A percentile compares a stretch with the other conserved stretches of the same genome.
Evolutionary conservation across 2,113 vertebrate genomes (phyloP).

Genomic region (Lamprologus tigripictilis): DNA sequence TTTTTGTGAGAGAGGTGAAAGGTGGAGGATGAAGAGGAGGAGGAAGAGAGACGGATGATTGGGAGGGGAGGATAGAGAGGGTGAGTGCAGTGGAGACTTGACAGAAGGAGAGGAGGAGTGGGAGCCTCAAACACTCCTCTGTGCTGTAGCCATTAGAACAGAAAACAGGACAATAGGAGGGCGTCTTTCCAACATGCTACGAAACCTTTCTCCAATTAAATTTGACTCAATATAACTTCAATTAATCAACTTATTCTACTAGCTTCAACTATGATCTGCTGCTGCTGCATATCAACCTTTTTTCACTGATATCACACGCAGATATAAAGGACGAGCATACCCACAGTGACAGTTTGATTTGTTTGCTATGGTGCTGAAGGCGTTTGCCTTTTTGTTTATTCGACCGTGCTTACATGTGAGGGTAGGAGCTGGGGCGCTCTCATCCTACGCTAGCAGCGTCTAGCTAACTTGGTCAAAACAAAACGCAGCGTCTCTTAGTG

Average conservation of each 20-base stretch:
- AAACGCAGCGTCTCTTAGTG: neutral
- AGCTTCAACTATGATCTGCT: neutral
- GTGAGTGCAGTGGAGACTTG: conserved; percentile 36
- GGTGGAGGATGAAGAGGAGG: conserved; percentile 25
- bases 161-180: conserved; percentile 10
- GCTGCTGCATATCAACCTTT: neutral
- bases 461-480: neutral
- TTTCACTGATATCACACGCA: rapidly evolving
- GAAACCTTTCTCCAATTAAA: neutral
- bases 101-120: conserved; percentile 69
- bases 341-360: neutral
- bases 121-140: conserved; percentile 23
- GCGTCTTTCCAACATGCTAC: conserved; percentile 1
- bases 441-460: neutral
- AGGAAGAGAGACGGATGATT: conserved; percentile 22
- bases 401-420: no score
- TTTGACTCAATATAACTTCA: neutral
- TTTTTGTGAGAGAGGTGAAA: neutral
- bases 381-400: neutral
- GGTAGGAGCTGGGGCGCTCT: neutral
- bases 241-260: neutral
- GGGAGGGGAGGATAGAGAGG: neutral
- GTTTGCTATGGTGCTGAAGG: neutral
- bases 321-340: neutral
- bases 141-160: conserved; percentile 5